Base-by-base conservation (phyloP, 2,113 vertebrate species). In the Sorex fumeus region DNA sequence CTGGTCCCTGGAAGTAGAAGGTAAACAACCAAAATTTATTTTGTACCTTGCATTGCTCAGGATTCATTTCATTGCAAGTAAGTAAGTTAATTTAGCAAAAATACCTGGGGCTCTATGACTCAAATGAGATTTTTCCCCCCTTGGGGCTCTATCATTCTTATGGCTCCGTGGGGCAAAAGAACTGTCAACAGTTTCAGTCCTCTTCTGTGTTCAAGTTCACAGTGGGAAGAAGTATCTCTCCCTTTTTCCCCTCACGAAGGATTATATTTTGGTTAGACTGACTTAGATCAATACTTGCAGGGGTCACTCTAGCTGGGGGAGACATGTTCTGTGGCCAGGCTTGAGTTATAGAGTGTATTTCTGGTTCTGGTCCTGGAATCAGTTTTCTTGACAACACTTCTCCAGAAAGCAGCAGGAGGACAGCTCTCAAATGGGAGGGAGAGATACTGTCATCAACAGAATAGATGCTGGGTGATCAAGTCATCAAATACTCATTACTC, bases 61-160 rank as follows among this genome's bases (percentile, higher is more conserved):
- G 30, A 45, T 27, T 91, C 13, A 1, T 86, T 85, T 76, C 64
- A 91, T 34, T 67, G 27, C 43, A 93, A 76, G 28, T 91, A 81
- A 84, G 57, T 66, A 64, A 82, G 8, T 71, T 57, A 83, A 88
- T 66, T 43, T 8, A 64, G 5, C n/a, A 77, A 45, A 81, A 84
- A 67, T 34, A 81, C 45, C 43, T 64, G 50, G 43, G 30, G 27
- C 30, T 67, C 34, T 30, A 36, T 66, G 2, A 57, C 23, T 85
- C 30, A 64, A 57, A 78, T 76, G 47, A 50, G 16, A 30, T 78
- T 23, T 60, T 57, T 60, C 23, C 23, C 8, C 6, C 8, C 53
- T 53, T 60, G 57, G 21, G 19, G 5, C 57, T 60, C 57, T 45
- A 60, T 60, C 57, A 60, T 60, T 91, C 1, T 40, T 43, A 30